A percentile compares a stretch with the other conserved stretches of the same genome.
Conservation (phyloP, 2,113 vertebrate species). For the Crypturellus undulatus region DNA sequence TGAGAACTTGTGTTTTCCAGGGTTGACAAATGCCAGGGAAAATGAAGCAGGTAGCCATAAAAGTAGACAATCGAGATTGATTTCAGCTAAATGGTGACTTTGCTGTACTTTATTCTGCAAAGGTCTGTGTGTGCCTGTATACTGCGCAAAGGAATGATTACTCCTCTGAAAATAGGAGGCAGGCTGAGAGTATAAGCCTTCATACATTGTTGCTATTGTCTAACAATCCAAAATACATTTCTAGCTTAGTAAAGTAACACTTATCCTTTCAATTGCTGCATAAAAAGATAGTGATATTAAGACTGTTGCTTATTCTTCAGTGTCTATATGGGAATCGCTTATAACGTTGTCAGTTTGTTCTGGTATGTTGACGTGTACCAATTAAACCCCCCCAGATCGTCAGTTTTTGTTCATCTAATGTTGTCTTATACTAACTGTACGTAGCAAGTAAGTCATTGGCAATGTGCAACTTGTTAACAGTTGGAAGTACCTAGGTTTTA, state of each 20-base stretch:
- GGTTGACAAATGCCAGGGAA: neutral
- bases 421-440: neutral
- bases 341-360: neutral
- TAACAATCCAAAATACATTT: neutral
- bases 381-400: neutral
- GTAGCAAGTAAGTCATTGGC: neutral
- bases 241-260: neutral
- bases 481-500: neutral
- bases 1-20: neutral
- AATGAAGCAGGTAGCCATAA: neutral
- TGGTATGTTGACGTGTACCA: neutral
- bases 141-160: neutral
- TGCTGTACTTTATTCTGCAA: neutral
- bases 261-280: neutral
- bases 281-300: neutral
- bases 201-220: neutral
- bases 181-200: neutral
- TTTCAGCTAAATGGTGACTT: neutral
- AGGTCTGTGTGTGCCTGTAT: neutral
- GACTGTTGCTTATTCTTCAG: neutral
- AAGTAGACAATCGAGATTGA: neutral
- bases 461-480: neutral
- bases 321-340: neutral
- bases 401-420: neutral
- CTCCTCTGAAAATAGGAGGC: neutral